phyloP scores from a whole-genome alignment of 1,140 invertebrate genomes.

The Penaeus indicus region DNA sequence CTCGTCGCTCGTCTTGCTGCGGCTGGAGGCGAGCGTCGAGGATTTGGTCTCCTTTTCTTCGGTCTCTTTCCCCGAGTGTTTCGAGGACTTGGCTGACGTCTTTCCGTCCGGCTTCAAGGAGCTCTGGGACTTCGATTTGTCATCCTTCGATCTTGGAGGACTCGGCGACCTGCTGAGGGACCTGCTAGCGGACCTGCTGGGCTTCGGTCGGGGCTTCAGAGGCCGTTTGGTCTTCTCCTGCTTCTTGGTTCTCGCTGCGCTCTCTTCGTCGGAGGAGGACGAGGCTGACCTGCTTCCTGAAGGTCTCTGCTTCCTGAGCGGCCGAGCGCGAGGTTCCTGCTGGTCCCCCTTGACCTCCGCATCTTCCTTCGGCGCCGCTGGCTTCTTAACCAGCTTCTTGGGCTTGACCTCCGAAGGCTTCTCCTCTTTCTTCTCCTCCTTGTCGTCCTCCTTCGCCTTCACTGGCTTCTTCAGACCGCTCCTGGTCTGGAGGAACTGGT shows the following conservation, averaged over 20 bases:
- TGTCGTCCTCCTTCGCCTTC: constrained; percentile 52
- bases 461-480: constrained; percentile 53
- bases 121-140: constrained; percentile 10
- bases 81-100: constrained; percentile 12
- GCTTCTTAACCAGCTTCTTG: constrained; percentile 45
- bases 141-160: neutral
- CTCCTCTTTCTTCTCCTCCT: constrained; percentile 26
- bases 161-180: neutral
- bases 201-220: constrained; percentile 32
- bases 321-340: neutral
- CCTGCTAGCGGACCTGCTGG: neutral
- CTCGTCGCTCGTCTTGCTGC: neutral
- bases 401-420: constrained; percentile 14
- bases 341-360: neutral
- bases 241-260: constrained; percentile 33
- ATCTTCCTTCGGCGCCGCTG: neutral
- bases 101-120: constrained; percentile 12
- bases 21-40: neutral
- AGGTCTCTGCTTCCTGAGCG: constrained; percentile 30
- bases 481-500: constrained; percentile 55
- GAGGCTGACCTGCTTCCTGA: constrained; percentile 19
- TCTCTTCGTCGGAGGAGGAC: constrained; percentile 35
- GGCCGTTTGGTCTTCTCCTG: constrained; percentile 29
- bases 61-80: neutral
- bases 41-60: constrained; percentile 17